Evolutionary conservation across 2,113 vertebrate genomes (phyloP).

Genomic region (Rattus norvegicus): DNA sequence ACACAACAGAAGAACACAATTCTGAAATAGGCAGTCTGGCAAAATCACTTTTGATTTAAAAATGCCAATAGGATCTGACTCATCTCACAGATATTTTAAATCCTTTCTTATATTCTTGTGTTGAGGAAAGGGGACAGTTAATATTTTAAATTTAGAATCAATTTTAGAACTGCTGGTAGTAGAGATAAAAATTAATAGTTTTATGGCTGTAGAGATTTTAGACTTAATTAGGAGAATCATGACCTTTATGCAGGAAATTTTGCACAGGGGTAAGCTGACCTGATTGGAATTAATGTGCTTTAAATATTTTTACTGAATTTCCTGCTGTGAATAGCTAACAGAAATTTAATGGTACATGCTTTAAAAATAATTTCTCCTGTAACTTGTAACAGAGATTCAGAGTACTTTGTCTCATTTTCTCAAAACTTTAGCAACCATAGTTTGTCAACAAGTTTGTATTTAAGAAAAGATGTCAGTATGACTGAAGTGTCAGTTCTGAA

Average conservation of each 20-base stretch:
- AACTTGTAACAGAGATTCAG: background rate
- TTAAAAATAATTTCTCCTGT: conserved; percentile 51
- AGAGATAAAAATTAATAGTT: conserved; percentile 84
- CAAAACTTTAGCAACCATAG: background rate
- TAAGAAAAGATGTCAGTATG: background rate
- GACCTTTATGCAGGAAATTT: conserved; percentile 80
- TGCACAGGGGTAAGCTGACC: conserved; percentile 72
- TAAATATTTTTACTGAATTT: conserved; percentile 80
- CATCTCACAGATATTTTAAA: conserved; percentile 73
- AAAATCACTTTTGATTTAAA: background rate
- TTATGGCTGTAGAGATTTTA: conserved; percentile 83
- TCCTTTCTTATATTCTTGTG: conserved; percentile 61
- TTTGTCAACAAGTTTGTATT: conserved; percentile 29
- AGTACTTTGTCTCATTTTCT: background rate
- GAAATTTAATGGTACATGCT: conserved; percentile 66
- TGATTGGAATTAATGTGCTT: conserved; percentile 82
- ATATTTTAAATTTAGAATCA: conserved; percentile 83
- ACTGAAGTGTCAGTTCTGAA: background rate
- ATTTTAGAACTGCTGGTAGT: conserved; percentile 78
- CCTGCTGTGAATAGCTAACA: conserved; percentile 72
- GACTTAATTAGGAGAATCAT: conserved; percentile 86
- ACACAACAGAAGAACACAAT: background rate
- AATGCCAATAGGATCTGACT: conserved; percentile 65
- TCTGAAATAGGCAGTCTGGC: background rate
- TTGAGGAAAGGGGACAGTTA: conserved; percentile 48